Evolutionary conservation across 2,888 invertebrate species (phyloP).

Genomic region (Hypsopygia costalis): DNA sequence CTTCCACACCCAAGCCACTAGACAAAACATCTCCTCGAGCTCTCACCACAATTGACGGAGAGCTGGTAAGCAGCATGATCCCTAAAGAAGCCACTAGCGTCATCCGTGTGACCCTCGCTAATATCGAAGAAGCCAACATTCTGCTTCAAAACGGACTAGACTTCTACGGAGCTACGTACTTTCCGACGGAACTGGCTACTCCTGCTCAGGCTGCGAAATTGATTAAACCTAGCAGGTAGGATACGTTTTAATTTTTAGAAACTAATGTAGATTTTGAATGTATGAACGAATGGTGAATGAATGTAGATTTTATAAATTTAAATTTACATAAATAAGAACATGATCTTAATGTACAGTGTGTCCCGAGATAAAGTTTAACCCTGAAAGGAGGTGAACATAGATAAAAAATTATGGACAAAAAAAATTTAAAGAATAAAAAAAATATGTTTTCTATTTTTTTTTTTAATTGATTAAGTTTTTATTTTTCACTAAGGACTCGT

Average conservation of each 20-base stretch:
- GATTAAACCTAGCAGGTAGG: conserved; percentile 74
- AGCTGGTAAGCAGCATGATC: conserved; percentile 70
- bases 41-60: conserved; percentile 66
- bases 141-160: conserved; percentile 91
- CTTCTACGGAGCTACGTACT: conserved; percentile 93
- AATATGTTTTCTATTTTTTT: too few relatives aligned
- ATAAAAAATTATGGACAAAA: too few relatives aligned
- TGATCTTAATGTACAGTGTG: too few relatives aligned
- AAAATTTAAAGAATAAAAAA: too few relatives aligned
- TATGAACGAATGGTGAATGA: not conserved
- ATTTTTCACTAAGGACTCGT: too few relatives aligned
- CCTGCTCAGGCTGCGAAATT: conserved; percentile 83
- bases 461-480: too few relatives aligned
- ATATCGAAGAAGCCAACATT: conserved; percentile 87
- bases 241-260: not conserved
- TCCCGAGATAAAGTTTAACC: too few relatives aligned
- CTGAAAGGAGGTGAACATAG: too few relatives aligned
- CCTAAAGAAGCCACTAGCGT: conserved; percentile 83
- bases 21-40: conserved; percentile 62
- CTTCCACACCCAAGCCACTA: conserved; percentile 63
- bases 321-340: too few relatives aligned
- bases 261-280: too few relatives aligned
- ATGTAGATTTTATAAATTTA: too few relatives aligned
- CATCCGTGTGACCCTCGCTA: conserved; percentile 87
- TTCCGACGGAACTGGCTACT: conserved; percentile 89